Evolutionary conservation across 2,113 vertebrate genomes (phyloP).

Genomic region (Cephalopholis sonnerati): DNA sequence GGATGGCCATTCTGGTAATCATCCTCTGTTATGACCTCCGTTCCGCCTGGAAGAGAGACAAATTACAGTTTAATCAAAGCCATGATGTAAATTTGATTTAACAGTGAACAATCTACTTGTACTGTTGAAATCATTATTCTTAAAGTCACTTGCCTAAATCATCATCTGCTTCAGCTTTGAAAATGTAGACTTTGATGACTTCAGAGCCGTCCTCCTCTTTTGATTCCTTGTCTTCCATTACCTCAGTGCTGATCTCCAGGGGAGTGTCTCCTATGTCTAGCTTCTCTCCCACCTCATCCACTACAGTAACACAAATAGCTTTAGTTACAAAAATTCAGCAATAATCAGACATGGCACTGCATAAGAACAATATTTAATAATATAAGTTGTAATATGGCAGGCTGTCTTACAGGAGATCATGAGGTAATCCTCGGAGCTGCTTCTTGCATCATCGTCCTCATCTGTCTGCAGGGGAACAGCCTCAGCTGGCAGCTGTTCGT

Average conservation of each 20-base stretch:
- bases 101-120: not conserved
- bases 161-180: conserved; percentile 99
- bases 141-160: conserved; percentile 90
- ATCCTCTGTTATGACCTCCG: conserved; percentile 96
- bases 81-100: not conserved
- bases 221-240: conserved; percentile 91
- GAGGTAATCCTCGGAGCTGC: conserved; percentile 97
- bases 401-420: conserved; percentile 93
- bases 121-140: not conserved
- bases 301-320: conserved; percentile 82
- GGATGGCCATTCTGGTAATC: conserved; percentile 96
- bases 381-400: not conserved
- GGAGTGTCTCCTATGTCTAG: conserved; percentile 94
- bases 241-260: conserved; percentile 95
- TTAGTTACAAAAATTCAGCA: conserved; percentile 21
- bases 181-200: conserved; percentile 99
- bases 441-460: conserved; percentile 93
- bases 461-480: conserved; percentile 93
- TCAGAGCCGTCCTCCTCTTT: conserved; percentile 97
- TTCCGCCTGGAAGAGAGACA: conserved; percentile 88
- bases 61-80: not conserved
- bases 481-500: conserved; percentile 88
- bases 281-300: conserved; percentile 98
- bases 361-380: not conserved
- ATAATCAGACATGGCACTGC: not conserved